Conservation (phyloP, 1,140 invertebrate genomes). For the Caenorhabditis elegans region WBcel235 BX284602.5:1416001-1416500, state of each 20-base stretch:
- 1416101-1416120: conserved; percentile 53
- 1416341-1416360: no score
- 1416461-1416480: conserved; percentile 44
- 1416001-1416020: conserved; percentile 39
- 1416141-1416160: background rate
- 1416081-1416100: conserved; percentile 66
- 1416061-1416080: conserved; percentile 70
- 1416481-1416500: conserved; percentile 54
- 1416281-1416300: no score
- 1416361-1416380: no score
- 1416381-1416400: no score
- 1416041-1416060: conserved; percentile 69
- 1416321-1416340: no score
- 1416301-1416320: no score
- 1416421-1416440: background rate
- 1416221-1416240: no score
- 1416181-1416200: no score
- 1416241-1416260: no score
- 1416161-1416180: background rate
- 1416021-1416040: background rate
- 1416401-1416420: no score
- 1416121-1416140: conserved; percentile 46
- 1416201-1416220: background rate
- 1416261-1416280: no score
- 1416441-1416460: conserved; percentile 1